phyloP scores from a whole-genome alignment of 2,888 invertebrate genomes.

The Phrixothrix hirtus region DNA sequence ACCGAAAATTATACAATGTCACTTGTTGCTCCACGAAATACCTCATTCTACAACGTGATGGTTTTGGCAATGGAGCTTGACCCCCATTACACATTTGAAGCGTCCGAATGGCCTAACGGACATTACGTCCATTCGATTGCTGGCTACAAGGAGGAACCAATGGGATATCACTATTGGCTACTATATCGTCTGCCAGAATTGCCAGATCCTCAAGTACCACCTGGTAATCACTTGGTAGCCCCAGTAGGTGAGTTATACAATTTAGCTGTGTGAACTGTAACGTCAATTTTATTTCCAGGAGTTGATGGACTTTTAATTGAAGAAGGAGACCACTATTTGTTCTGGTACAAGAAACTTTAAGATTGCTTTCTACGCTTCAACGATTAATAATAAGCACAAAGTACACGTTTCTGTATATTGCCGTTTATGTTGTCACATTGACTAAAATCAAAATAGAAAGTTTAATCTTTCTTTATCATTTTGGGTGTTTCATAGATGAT shows the following conservation, averaged over 20 bases:
- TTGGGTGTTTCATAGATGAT: not conserved
- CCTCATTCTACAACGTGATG: slow-evolving; percentile 68
- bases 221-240: slow-evolving; percentile 84
- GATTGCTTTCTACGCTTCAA: slow-evolving; percentile 13
- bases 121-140: slow-evolving; percentile 88
- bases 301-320: slow-evolving; percentile 85
- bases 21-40: slow-evolving; percentile 73
- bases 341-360: slow-evolving; percentile 93
- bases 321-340: slow-evolving; percentile 86
- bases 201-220: slow-evolving; percentile 79
- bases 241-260: slow-evolving; percentile 71
- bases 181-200: slow-evolving; percentile 79
- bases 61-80: slow-evolving; percentile 82
- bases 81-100: slow-evolving; percentile 62
- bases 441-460: not conserved
- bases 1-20: slow-evolving; percentile 79
- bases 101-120: slow-evolving; percentile 90
- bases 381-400: slow-evolving; percentile 27
- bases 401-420: not conserved
- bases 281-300: slow-evolving; percentile 61
- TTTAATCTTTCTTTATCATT: not conserved
- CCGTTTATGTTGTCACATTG: slow-evolving; percentile 2
- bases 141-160: slow-evolving; percentile 77
- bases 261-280: not conserved
- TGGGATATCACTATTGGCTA: slow-evolving; percentile 89